Percentiles rank a stretch among this genome's conserved stretches.
Conservation (phyloP, 2,888 invertebrate genomes). For the Nemoura dubitans region DNA sequence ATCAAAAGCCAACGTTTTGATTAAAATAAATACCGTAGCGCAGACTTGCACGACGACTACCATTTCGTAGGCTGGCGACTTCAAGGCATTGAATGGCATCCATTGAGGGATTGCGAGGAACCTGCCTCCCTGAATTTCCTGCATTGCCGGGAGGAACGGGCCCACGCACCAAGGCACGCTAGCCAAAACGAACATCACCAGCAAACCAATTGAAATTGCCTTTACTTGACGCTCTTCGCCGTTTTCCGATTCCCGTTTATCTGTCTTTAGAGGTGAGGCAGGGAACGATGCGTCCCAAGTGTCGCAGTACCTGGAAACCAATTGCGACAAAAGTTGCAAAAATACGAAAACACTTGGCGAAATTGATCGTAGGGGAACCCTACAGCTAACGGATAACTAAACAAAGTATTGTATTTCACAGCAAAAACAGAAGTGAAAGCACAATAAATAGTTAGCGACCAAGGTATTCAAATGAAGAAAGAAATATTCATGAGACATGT, state of each 20-base stretch:
- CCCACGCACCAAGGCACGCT: not conserved
- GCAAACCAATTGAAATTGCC: not conserved
- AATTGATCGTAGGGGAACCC: too few species aligned
- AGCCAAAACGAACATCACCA: not conserved
- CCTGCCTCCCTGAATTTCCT: not conserved
- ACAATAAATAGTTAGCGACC: too few species aligned
- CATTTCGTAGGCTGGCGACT: constrained; percentile 25
- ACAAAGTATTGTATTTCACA: too few species aligned
- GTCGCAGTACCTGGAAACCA: too few species aligned
- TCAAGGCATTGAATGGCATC: not conserved
- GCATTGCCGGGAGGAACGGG: constrained; percentile 17
- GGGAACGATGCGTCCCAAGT: not conserved
- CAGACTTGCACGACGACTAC: not conserved
- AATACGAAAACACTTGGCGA: too few species aligned
- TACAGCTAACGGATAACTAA: too few species aligned
- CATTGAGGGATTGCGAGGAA: not conserved
- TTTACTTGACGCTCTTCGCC: not conserved
- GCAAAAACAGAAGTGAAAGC: too few species aligned
- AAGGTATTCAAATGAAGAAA: too few species aligned
- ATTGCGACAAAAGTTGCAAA: too few species aligned
- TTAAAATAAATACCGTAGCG: not conserved
- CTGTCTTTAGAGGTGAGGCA: not conserved
- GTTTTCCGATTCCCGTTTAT: not conserved
- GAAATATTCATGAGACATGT: too few species aligned
- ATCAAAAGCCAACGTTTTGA: not conserved